Base-by-base conservation (phyloP, 2,797 vertebrate species). In the Pogonophryne albipinna region DNA sequence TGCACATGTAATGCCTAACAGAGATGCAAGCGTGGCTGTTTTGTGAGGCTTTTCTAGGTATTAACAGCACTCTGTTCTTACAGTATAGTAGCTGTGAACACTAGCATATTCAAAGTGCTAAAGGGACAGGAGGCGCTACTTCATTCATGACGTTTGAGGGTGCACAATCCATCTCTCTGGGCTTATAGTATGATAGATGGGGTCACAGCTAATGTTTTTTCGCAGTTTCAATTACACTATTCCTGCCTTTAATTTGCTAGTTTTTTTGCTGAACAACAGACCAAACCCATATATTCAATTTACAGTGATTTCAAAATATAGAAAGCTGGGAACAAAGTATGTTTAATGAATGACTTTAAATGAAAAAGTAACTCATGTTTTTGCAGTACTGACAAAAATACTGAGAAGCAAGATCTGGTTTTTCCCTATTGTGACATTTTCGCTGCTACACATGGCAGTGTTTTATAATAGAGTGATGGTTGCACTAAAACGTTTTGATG, bases 71-170 rank as follows among this genome's bases (percentile, higher is more conserved):
- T 66, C 50, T 47, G 15, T 53, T 58, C 15, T 55, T 31, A 41
- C 9, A 71, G 45, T 10, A 17, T 49, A 11, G 19, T 5, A 52
- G n/a, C 17, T 56, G 41, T 44, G 45, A 58, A 71, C 38, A 34
- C 14, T 47, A n/a, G 20, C 23, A 74, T 55, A 62, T 31, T 44
- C 59, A 62, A 14, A 62, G 72, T n/a, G 72, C 20, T 68, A 49
- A 13, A 27, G 55, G 42, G 52, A 58, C 42, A 17, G 66, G 38
- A 65, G 50, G 66, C 63, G 77, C 65, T 71, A 71, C 74, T 83
- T 81, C 70, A 82, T 52, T 73, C 61, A 53, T 53, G 64, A 62
- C 62, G 62, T 52, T 10, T 55, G 41, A 34, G 44, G 23, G 3
- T 47, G 53, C 15, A 0, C 5, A 45, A 67, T 46, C 50, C 15